These are phyloP conservation scores for Hirudinaria manillensis DNA, from an alignment of 2,888 invertebrate species.

Conservation along the genomic window DNA sequence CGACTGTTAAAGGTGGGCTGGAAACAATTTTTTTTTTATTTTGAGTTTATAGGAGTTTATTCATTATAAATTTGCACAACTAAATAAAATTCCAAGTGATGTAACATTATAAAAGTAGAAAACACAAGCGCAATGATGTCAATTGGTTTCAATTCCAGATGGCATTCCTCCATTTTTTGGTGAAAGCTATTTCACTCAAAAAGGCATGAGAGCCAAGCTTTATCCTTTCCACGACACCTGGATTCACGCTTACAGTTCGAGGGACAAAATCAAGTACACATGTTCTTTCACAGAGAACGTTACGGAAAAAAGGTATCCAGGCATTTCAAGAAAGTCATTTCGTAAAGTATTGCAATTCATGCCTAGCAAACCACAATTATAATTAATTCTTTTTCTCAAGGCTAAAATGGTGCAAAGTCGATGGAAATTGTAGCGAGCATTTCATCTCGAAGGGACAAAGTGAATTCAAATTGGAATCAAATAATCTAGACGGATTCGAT, in stretches of 20 bases:
- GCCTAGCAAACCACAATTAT: neutral
- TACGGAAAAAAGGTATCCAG: neutral
- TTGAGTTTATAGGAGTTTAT: no score
- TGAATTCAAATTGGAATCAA: neutral
- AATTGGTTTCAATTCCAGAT: neutral
- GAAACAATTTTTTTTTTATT: no score
- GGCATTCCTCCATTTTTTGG: neutral
- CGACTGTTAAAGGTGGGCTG: no score
- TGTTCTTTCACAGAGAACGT: constrained; percentile 6
- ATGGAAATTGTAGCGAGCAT: neutral
- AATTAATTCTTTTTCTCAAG: constrained; percentile 2
- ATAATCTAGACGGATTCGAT: neutral
- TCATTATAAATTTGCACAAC: no score
- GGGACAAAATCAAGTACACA: neutral
- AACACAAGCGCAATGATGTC: neutral
- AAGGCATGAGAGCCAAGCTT: neutral
- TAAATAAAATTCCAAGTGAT: no score
- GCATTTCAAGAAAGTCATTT: neutral
- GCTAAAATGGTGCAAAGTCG: neutral
- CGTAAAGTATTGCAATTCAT: neutral
- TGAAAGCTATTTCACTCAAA: neutral
- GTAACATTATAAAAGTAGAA: no score
- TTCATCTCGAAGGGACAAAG: neutral
- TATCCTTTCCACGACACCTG: neutral
- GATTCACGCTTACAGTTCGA: neutral